phyloP scores from a whole-genome alignment of 2,888 invertebrate species.

The Himalopsyche kuldschensis region DNA sequence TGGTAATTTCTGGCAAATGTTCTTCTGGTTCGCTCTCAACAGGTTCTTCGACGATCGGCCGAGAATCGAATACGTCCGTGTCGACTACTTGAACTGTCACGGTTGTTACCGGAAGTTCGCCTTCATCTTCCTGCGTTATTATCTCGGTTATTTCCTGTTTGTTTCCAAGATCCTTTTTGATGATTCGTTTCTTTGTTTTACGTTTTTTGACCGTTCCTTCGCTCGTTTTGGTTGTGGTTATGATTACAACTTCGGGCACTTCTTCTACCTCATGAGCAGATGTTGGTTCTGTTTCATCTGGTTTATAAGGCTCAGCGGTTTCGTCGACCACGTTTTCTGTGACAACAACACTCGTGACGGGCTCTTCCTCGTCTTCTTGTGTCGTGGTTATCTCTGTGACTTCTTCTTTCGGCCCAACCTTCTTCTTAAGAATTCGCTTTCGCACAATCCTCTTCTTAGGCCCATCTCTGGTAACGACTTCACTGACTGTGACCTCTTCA shows the following conservation, averaged over 20 bases:
- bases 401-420: slow-evolving; percentile 43
- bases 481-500: slow-evolving; percentile 45
- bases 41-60: slow-evolving; percentile 36
- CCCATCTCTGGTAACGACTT: slow-evolving; percentile 45
- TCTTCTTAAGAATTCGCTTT: slow-evolving; percentile 43
- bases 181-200: slow-evolving; percentile 49
- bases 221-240: slow-evolving; percentile 42
- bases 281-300: slow-evolving; percentile 42
- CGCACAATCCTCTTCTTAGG: slow-evolving; percentile 46
- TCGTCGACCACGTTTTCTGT: neutral
- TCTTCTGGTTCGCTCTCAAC: slow-evolving; percentile 38
- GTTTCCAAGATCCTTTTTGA: slow-evolving; percentile 46
- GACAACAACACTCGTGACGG: slow-evolving; percentile 37
- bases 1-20: too few relatives aligned
- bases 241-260: slow-evolving; percentile 40
- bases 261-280: slow-evolving; percentile 46
- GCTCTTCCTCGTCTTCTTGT: slow-evolving; percentile 38
- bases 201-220: slow-evolving; percentile 43
- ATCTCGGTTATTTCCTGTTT: slow-evolving; percentile 52
- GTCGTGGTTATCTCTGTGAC: slow-evolving; percentile 46
- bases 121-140: slow-evolving; percentile 48
- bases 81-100: slow-evolving; percentile 35
- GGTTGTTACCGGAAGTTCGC: slow-evolving; percentile 45
- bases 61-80: too few relatives aligned
- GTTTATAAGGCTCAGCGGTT: neutral